Conservation (phyloP, 1,140 invertebrate species). For the Drosophila santomea region DNA sequence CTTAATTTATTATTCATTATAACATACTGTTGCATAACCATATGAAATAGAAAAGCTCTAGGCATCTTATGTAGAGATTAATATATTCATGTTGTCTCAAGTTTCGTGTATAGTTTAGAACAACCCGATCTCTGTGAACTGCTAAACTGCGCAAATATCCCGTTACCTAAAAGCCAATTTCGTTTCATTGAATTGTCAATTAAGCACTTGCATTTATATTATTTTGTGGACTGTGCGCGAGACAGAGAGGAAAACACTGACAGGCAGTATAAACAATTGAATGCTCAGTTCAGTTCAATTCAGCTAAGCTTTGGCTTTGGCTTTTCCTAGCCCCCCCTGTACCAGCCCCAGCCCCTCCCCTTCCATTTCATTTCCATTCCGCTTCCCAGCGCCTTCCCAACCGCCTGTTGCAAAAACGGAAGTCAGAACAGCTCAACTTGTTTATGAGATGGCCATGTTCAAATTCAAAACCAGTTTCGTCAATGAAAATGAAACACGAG, state of each 20-base stretch:
- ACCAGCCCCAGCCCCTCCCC: too few relatives aligned
- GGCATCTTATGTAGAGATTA: not conserved
- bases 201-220: slow-evolving; percentile 53
- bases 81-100: not conserved
- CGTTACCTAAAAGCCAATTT: slow-evolving; percentile 73
- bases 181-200: slow-evolving; percentile 70
- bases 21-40: not conserved
- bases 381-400: not conserved
- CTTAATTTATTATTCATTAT: not conserved
- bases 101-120: slow-evolving; percentile 8
- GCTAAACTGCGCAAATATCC: slow-evolving; percentile 59
- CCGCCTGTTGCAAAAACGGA: slow-evolving; percentile 60
- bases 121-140: slow-evolving; percentile 23
- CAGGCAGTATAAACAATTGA: slow-evolving; percentile 47
- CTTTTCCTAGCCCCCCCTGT: not conserved
- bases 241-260: not conserved
- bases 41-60: not conserved
- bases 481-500: slow-evolving; percentile 62
- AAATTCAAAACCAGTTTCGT: slow-evolving; percentile 53
- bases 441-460: slow-evolving; percentile 35
- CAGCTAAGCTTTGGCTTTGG: slow-evolving; percentile 15
- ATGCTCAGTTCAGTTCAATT: slow-evolving; percentile 42
- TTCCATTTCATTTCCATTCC: not conserved
- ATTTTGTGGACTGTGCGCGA: slow-evolving; percentile 37
- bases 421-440: slow-evolving; percentile 53